A percentile compares a stretch with the other conserved stretches of the same genome.
Conservation (phyloP, 2,888 invertebrate genomes). For the Leptopilina syphax region DNA sequence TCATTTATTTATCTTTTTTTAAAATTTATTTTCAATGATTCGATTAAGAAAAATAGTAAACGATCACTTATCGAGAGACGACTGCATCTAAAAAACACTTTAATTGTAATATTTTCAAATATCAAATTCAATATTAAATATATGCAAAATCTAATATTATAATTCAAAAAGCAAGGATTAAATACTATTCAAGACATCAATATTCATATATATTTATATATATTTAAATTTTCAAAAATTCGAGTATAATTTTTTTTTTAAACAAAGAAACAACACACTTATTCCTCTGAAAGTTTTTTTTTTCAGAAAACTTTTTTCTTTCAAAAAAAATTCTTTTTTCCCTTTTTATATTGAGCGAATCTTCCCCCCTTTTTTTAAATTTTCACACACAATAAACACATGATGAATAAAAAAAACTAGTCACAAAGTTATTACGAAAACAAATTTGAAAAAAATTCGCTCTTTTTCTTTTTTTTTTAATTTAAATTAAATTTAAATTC, state of each 20-base stretch:
- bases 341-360: conserved; percentile 32
- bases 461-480: neutral
- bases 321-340: conserved; percentile 1
- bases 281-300: conserved; percentile 21
- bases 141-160: neutral
- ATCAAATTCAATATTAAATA: no score
- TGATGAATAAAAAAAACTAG: conserved; percentile 52
- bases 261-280: conserved; percentile 11
- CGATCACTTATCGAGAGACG: no score
- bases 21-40: no score
- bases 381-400: conserved; percentile 59
- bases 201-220: no score
- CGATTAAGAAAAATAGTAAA: no score
- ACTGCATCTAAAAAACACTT: no score
- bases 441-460: conserved; percentile 63
- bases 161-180: neutral
- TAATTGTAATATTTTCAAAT: no score
- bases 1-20: no score
- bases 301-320: neutral
- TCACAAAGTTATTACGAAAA: conserved; percentile 62
- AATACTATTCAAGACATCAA: no score
- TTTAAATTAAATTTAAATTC: neutral
- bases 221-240: conserved; percentile 5
- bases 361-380: conserved; percentile 36
- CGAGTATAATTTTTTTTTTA: neutral